Percentiles rank a stretch among this genome's conserved stretches.
Evolutionary conservation across 2,888 invertebrate species (phyloP).

Genomic region (Ormyrus pomaceus): DNA sequence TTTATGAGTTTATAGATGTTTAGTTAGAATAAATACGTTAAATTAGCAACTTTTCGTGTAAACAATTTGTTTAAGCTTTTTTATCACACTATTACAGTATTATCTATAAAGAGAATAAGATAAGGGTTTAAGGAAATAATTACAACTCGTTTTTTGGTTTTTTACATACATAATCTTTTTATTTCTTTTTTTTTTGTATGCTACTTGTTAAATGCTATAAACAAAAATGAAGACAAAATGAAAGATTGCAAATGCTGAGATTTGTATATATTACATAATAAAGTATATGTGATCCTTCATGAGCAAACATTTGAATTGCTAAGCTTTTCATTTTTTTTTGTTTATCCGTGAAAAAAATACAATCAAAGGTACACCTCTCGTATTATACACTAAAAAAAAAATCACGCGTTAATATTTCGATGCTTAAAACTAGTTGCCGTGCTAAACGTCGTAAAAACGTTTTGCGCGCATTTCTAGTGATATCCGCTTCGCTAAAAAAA

Average conservation of each 20-base stretch:
- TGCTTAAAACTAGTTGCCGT: slow-evolving; percentile 50
- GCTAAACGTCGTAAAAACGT: slow-evolving; percentile 30
- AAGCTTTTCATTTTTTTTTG: slow-evolving; percentile 27
- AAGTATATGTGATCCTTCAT: slow-evolving; percentile 55
- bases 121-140: slow-evolving; percentile 26
- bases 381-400: slow-evolving; percentile 47
- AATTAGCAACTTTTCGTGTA: no score
- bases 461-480: slow-evolving; percentile 45
- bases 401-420: slow-evolving; percentile 48
- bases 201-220: slow-evolving; percentile 70
- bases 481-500: slow-evolving; percentile 55
- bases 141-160: slow-evolving; percentile 37
- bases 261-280: slow-evolving; percentile 58
- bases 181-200: slow-evolving; percentile 59
- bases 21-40: no score
- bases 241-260: slow-evolving; percentile 67
- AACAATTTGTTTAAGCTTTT: no score
- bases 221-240: slow-evolving; percentile 66
- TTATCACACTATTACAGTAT: no score
- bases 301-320: slow-evolving; percentile 55
- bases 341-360: slow-evolving; percentile 46
- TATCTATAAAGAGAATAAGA: neutral
- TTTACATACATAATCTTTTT: slow-evolving; percentile 56
- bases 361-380: slow-evolving; percentile 44
- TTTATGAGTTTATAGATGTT: no score